phyloP scores from a whole-genome alignment of 2,888 invertebrate species.

The Ophonus ardosiacus region DNA sequence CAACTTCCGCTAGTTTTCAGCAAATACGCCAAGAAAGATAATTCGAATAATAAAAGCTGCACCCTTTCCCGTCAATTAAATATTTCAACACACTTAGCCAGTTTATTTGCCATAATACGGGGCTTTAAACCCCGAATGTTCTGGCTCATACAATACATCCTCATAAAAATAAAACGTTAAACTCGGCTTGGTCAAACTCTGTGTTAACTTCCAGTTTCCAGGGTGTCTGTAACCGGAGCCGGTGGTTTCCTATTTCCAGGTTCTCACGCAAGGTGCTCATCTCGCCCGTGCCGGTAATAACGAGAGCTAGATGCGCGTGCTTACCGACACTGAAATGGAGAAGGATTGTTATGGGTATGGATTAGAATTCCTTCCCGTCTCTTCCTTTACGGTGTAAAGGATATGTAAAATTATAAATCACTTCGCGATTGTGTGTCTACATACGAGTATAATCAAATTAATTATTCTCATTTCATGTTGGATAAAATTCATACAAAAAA shows the following conservation, averaged over 20 bases:
- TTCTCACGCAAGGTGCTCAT: slow-evolving; percentile 40
- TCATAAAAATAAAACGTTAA: slow-evolving; percentile 38
- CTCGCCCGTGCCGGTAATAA: slow-evolving; percentile 26
- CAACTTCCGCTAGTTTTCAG: no score
- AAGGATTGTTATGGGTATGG: slow-evolving; percentile 24
- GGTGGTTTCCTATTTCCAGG: slow-evolving; percentile 24
- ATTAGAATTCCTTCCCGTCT: slow-evolving; percentile 1
- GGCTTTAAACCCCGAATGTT: not conserved
- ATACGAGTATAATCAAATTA: no score
- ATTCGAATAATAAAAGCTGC: slow-evolving; percentile 7
- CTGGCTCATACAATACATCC: slow-evolving; percentile 24
- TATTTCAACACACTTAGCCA: slow-evolving; percentile 5
- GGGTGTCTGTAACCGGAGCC: slow-evolving; percentile 27
- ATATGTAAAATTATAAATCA: no score
- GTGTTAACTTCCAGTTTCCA: slow-evolving; percentile 27
- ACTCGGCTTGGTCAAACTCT: slow-evolving; percentile 14
- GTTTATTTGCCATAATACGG: not conserved
- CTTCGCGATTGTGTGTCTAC: no score
- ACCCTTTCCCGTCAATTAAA: slow-evolving; percentile 30
- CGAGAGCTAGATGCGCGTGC: not conserved
- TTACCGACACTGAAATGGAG: slow-evolving; percentile 28
- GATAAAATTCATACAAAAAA: no score
- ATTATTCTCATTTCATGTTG: no score
- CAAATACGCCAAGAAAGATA: not conserved
- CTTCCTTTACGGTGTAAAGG: not conserved